A percentile compares a stretch with the other conserved stretches of the same genome.
These are phyloP conservation scores for Wiebesia pumilae DNA, from an alignment of 1,140 invertebrate species.

Conservation along the genomic window DNA sequence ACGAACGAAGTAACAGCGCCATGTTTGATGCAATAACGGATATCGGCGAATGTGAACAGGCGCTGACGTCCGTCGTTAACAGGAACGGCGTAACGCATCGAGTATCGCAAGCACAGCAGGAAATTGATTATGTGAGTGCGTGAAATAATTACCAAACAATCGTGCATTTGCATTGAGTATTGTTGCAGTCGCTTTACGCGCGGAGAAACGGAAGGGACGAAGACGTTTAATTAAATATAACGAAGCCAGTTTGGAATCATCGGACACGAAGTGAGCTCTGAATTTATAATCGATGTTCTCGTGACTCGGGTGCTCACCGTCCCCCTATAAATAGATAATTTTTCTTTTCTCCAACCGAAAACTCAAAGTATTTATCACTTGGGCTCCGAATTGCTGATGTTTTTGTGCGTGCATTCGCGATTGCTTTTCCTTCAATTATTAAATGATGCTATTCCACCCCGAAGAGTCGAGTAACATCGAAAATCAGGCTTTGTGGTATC, in stretches of 20 bases:
- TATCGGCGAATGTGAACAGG: neutral
- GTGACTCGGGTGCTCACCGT: neutral
- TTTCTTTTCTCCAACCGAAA: no score
- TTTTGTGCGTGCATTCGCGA: no score
- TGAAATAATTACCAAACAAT: constrained; percentile 46
- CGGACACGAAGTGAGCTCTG: constrained; percentile 7
- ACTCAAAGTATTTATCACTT: no score
- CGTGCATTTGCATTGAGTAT: neutral
- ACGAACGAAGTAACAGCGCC: neutral
- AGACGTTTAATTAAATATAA: constrained; percentile 3
- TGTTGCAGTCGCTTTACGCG: neutral
- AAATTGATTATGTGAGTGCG: constrained; percentile 40
- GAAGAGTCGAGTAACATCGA: no score
- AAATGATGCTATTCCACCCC: no score
- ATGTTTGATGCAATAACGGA: constrained; percentile 20
- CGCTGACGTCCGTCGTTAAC: neutral
- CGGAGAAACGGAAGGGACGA: neutral
- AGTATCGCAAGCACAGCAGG: neutral
- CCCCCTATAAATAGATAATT: neutral
- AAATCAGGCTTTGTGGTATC: no score
- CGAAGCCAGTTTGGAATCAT: neutral
- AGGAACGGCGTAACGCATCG: neutral
- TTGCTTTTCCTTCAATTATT: no score
- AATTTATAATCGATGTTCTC: constrained; percentile 25
- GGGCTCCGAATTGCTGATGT: no score